Evolutionary conservation across 64 coral and sea anemone species (phyloP).

Genomic region (Montipora capricornis): DNA sequence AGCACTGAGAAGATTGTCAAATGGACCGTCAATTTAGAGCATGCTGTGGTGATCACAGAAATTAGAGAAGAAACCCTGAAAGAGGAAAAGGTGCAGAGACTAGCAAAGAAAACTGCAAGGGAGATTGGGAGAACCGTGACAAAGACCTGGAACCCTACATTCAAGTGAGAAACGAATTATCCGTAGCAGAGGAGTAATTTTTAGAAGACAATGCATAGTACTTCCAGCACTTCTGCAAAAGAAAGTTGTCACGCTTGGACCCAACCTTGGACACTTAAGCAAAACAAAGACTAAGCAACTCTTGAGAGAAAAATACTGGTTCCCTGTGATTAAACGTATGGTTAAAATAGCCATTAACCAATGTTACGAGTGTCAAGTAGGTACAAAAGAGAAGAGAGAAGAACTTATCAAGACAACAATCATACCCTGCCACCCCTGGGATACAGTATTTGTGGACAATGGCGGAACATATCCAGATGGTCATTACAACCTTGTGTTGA

Average conservation of each 20-base stretch:
- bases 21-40: not conserved
- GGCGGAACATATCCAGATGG: slow-evolving; percentile 65
- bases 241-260: slow-evolving; percentile 55
- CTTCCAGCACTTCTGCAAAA: slow-evolving; percentile 60
- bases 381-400: slow-evolving; percentile 38
- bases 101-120: slow-evolving; percentile 40
- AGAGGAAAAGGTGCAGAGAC: slow-evolving; percentile 19
- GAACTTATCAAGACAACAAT: slow-evolving; percentile 72
- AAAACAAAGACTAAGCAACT: slow-evolving; percentile 79
- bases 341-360: slow-evolving; percentile 61
- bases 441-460: slow-evolving; percentile 63
- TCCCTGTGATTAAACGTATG: slow-evolving; percentile 76
- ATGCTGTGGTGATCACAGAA: no score
- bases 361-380: slow-evolving; percentile 71
- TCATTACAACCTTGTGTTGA: slow-evolving; percentile 58
- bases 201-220: slow-evolving; percentile 54
- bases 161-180: slow-evolving; percentile 64
- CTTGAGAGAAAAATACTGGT: slow-evolving; percentile 74
- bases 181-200: slow-evolving; percentile 63
- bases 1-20: slow-evolving; percentile 27
- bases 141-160: slow-evolving; percentile 68
- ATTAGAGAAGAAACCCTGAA: slow-evolving; percentile 25
- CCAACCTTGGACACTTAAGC: slow-evolving; percentile 65
- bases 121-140: slow-evolving; percentile 51
- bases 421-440: slow-evolving; percentile 40